Evolutionary conservation across 30 jellyfish, hydroid and myxozoan species (phyloP).

Genomic region (Hydractinia echinata): DNA sequence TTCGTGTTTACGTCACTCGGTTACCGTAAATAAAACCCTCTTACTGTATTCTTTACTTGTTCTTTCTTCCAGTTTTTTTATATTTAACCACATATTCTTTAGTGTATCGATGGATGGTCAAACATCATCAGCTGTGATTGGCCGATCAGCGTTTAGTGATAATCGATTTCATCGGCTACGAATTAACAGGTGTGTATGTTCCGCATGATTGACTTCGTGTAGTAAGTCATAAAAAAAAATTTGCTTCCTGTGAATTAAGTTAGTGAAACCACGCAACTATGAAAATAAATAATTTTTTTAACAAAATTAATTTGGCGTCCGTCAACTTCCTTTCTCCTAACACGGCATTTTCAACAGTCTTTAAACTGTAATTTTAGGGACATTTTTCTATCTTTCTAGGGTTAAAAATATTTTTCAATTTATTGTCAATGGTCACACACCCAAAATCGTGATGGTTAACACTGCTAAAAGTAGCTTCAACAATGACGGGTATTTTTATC

Average conservation of each 20-base stretch:
- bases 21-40: background rate
- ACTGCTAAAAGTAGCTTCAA: slow-evolving; percentile 19
- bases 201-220: background rate
- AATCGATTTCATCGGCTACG: background rate
- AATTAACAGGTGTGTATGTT: background rate
- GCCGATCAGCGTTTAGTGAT: background rate
- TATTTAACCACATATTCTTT: background rate
- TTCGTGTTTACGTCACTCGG: background rate
- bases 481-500: slow-evolving; percentile 46
- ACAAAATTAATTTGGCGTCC: background rate
- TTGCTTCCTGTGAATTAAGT: background rate
- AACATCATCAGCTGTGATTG: slow-evolving; percentile 6
- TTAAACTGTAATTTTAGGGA: background rate
- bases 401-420: slow-evolving; percentile 2
- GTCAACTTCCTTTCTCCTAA: too few relatives aligned
- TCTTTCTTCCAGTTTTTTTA: background rate
- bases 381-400: background rate
- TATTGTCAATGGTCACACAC: slow-evolving; percentile 44
- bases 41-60: background rate
- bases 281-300: background rate
- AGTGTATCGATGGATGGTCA: slow-evolving; percentile 4
- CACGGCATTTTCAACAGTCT: too few relatives aligned
- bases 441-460: slow-evolving; percentile 4
- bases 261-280: background rate
- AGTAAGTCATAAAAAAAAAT: background rate